phyloP scores from a whole-genome alignment of 2,113 vertebrate species.

The Phoenicopterus ruber region DNA sequence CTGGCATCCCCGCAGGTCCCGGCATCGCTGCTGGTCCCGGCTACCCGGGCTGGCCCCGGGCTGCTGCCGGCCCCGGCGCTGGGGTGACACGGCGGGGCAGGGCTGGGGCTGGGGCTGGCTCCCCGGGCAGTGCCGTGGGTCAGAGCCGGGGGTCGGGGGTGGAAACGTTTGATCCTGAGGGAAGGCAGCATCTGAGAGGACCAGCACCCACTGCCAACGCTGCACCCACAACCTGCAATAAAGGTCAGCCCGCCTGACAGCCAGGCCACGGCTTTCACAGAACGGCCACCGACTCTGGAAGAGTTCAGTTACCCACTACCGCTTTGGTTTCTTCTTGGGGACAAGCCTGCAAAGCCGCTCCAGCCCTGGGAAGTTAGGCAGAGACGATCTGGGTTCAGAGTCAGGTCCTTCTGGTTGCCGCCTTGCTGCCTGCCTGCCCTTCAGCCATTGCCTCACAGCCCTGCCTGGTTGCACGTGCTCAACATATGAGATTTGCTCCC shows the following conservation, averaged over 20 bases:
- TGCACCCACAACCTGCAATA: not conserved
- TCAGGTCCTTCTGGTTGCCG: not conserved
- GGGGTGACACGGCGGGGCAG: too few species aligned
- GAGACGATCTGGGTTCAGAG: not conserved
- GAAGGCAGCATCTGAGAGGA: not conserved
- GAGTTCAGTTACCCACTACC: not conserved
- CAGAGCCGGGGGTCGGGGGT: not conserved
- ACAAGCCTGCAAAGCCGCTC: not conserved
- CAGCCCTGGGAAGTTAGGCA: not conserved
- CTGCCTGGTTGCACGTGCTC: not conserved
- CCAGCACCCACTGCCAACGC: rapidly evolving
- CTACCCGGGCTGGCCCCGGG: too few species aligned
- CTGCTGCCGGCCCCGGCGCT: too few species aligned
- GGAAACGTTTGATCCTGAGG: not conserved
- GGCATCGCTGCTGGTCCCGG: too few species aligned
- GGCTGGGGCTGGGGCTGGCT: not conserved
- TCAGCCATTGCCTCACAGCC: not conserved
- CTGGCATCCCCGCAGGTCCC: not conserved
- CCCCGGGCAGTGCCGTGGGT: not conserved
- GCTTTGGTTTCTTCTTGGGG: not conserved
- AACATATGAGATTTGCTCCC: rapidly evolving
- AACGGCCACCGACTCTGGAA: not conserved
- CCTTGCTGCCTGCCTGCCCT: not conserved
- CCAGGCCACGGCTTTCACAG: not conserved
- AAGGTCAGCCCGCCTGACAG: not conserved